Conservation (phyloP, 1,140 invertebrate genomes). For the Drosophila orosa region DNA sequence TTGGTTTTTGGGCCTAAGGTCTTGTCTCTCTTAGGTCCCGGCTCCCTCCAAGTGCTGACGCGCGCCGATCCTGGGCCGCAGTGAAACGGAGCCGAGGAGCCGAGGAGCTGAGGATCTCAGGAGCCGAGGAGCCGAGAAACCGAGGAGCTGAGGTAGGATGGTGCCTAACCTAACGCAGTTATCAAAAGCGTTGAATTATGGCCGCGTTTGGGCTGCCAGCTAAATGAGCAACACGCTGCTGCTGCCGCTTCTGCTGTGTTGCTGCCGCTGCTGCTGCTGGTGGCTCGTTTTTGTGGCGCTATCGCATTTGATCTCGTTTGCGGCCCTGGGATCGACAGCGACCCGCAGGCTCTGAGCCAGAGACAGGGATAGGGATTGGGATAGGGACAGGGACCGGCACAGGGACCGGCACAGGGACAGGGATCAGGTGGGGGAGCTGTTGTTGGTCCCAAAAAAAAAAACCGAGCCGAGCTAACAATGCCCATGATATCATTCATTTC, state of each 20-base stretch:
- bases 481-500: constrained; percentile 79
- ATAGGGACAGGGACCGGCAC: constrained; percentile 19
- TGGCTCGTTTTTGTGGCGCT: constrained; percentile 76
- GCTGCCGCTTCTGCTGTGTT: constrained; percentile 10
- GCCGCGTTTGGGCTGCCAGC: constrained; percentile 69
- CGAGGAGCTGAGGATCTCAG: not conserved
- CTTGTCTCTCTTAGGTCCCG: not conserved
- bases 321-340: constrained; percentile 57
- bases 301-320: constrained; percentile 84
- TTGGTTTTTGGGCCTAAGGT: not conserved
- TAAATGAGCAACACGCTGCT: constrained; percentile 77
- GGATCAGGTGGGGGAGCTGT: constrained; percentile 5
- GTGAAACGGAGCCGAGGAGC: constrained; percentile 3
- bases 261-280: constrained; percentile 38
- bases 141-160: too few relatives aligned
- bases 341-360: constrained; percentile 58
- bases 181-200: constrained; percentile 81
- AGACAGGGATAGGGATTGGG: not conserved
- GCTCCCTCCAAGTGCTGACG: constrained; percentile 67
- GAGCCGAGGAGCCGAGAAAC: not conserved
- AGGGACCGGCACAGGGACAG: not conserved
- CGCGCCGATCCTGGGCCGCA: constrained; percentile 61
- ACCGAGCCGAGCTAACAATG: constrained; percentile 64
- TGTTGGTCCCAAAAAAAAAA: constrained; percentile 1
- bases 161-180: constrained; percentile 71